Evolutionary conservation across 2,797 vertebrate species (phyloP), one percentile per base, ranked within the genome.

Genomic region (Antrozous pallidus): DNA sequence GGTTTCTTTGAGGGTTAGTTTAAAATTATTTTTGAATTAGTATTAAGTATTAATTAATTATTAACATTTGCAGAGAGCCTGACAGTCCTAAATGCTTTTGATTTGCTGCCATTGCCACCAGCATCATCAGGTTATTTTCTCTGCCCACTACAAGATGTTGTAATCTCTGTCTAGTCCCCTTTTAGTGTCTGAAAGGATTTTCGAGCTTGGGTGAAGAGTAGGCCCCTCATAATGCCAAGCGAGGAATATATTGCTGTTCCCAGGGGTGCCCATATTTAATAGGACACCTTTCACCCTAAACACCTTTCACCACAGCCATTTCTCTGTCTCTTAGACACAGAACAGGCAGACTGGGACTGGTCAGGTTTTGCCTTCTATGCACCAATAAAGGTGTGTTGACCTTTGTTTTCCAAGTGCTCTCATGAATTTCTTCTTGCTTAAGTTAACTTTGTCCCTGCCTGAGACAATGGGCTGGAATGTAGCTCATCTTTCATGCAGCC

Each of bases 401-500:
- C 38, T 74, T 69, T 33, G 10, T 77, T 81, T 85, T 40, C n/a
- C 63, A 56, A 73, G 65, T 20, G 28, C 6, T 77, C 17, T 7
- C 24, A 4, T 12, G 5, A 58, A 6, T 71, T 79, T 93, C 31
- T 82, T 58, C 33, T 33, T 70, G 88, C 70, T 11, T 56, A 31
- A 45, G 24, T 85, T 79, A 79, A 93, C 58, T 95, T 94, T 33
- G 20, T 36, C 12, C 24, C 31, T 6, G 5, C 17, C 24, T 16
- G 45, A 85, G 93, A 96, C 93, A 95, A 77, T 58, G 90, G 61
- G n/a, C 8, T 6, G 36, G 54, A 31, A 36, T 17, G 13, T 1
- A 17, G 77, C 51, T 45, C 49, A 18, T 92, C 85, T 75, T 65
- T 24, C 42, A 10, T n/a, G 0, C 3, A 51, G 14, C 98, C 98